These are phyloP conservation scores for Rhynchomys soricoides DNA, from an alignment of 2,113 vertebrate species.

Conservation along the genomic window DNA sequence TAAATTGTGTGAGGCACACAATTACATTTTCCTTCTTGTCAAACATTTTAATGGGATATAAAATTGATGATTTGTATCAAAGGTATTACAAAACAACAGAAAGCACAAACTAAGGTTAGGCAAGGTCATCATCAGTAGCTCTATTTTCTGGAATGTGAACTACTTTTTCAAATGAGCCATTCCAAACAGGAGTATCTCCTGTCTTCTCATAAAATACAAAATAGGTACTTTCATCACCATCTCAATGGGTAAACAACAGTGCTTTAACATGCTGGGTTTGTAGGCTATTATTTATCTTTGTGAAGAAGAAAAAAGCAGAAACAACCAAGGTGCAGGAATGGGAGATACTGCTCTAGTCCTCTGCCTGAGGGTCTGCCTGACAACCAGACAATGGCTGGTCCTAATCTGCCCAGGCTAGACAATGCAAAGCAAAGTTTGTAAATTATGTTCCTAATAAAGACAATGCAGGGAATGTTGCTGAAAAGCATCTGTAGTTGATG, in stretches of 20 bases:
- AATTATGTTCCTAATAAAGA: constrained; percentile 33
- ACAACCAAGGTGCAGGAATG: neutral
- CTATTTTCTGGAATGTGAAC: neutral
- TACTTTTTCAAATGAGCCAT: neutral
- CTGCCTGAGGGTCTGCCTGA: neutral
- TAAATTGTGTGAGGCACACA: neutral
- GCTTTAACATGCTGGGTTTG: neutral
- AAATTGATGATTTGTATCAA: neutral
- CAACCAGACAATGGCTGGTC: neutral
- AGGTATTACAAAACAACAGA: neutral
- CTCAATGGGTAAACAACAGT: neutral
- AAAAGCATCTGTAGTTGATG: neutral
- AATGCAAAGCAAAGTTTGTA: neutral
- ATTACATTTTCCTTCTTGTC: neutral
- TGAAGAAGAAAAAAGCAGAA: neutral
- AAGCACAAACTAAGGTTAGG: neutral
- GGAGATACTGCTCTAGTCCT: neutral
- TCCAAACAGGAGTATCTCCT: neutral
- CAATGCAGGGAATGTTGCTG: neutral
- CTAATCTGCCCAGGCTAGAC: constrained; percentile 33
- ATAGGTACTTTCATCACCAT: neutral
- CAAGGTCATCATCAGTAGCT: neutral
- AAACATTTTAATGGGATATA: neutral
- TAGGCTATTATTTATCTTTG: neutral
- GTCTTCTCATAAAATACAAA: neutral